A percentile compares a stretch with the other conserved stretches of the same genome.
These are phyloP conservation scores for Strix uralensis DNA, from an alignment of 2,113 vertebrate species.

Conservation along the genomic window DNA sequence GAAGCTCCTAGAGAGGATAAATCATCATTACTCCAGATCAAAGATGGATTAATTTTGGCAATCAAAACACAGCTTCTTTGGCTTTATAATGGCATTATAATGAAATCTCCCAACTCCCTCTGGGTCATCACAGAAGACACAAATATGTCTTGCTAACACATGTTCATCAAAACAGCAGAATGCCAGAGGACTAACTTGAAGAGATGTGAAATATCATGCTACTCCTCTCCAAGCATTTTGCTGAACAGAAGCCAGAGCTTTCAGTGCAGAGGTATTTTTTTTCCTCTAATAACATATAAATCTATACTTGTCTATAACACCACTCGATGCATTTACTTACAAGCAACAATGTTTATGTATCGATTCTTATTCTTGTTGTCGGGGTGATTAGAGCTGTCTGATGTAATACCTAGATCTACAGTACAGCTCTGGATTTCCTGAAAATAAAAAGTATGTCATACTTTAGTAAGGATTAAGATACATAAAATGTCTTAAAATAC, in stretches of 20 bases:
- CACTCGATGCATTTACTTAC: constrained; percentile 74
- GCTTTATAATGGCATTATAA: constrained; percentile 38
- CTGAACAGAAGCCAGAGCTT: not conserved
- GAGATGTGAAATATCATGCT: not conserved
- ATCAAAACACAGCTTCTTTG: constrained; percentile 10
- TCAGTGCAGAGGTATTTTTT: not conserved
- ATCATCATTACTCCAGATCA: not conserved
- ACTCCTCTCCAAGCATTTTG: not conserved
- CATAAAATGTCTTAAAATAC: constrained; percentile 46
- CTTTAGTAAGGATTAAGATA: constrained; percentile 6
- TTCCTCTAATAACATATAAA: not conserved
- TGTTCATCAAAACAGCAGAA: not conserved
- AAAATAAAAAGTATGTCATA: not conserved
- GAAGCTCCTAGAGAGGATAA: constrained; percentile 3
- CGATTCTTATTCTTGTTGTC: constrained; percentile 95
- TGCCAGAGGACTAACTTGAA: not conserved
- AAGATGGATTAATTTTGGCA: constrained; percentile 42
- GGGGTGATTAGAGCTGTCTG: constrained; percentile 89
- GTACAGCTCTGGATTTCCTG: constrained; percentile 93
- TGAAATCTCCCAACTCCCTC: not conserved
- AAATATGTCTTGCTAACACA: not conserved
- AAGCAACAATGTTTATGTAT: constrained; percentile 93
- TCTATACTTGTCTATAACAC: not conserved
- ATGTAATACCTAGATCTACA: constrained; percentile 87
- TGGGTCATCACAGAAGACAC: not conserved